A percentile compares a stretch with the other conserved stretches of the same genome.
These are phyloP conservation scores for Tethea ocularis DNA, from an alignment of 2,888 invertebrate genomes.

Conservation along the genomic window DNA sequence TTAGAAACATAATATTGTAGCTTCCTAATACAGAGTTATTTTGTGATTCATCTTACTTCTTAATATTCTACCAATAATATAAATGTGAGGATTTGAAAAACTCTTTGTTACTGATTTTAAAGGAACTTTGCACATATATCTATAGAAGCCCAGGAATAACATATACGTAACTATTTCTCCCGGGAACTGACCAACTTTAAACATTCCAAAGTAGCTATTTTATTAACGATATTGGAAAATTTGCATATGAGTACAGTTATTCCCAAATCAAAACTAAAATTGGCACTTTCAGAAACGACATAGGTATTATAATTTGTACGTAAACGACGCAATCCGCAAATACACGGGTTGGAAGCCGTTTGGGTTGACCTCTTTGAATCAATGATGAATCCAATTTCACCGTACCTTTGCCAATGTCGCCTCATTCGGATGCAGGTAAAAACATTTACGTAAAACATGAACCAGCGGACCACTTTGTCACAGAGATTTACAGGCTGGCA, in stretches of 20 bases:
- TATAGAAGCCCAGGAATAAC: too few relatives aligned
- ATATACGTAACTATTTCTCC: too few relatives aligned
- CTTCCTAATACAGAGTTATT: background rate
- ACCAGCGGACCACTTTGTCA: slow-evolving; percentile 46
- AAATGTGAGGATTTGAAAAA: too few relatives aligned
- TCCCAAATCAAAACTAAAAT: background rate
- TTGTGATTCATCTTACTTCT: too few relatives aligned
- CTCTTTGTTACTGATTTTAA: too few relatives aligned
- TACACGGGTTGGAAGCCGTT: slow-evolving; percentile 44
- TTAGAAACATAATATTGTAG: too few relatives aligned
- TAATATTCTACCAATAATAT: too few relatives aligned
- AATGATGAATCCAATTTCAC: slow-evolving; percentile 71
- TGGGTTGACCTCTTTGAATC: slow-evolving; percentile 70
- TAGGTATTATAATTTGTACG: slow-evolving; percentile 36
- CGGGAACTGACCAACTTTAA: background rate
- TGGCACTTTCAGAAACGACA: background rate
- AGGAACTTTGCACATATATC: too few relatives aligned
- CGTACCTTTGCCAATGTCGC: slow-evolving; percentile 47
- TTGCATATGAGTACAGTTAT: background rate
- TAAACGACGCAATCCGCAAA: slow-evolving; percentile 48
- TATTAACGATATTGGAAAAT: background rate
- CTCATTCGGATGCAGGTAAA: slow-evolving; percentile 58
- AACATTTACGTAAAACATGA: slow-evolving; percentile 56
- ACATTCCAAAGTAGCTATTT: background rate
- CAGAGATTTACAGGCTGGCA: slow-evolving; percentile 43